Base-by-base conservation (phyloP, 2,113 vertebrate species). In the Muntiacus muntjak region DNA sequence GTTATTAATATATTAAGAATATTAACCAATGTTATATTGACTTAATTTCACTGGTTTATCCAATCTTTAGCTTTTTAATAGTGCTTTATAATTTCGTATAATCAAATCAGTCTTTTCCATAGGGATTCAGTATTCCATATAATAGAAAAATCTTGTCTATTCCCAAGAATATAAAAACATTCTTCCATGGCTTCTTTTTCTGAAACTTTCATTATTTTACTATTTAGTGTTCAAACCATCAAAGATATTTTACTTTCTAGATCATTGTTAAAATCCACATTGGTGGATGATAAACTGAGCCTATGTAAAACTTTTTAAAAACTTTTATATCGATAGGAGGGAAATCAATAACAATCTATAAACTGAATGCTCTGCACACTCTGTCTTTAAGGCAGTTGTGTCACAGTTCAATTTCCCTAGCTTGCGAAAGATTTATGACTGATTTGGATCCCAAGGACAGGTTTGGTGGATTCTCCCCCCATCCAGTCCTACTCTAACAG, bases 391-490 rank as follows among this genome's bases (percentile, higher is more conserved):
- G 96, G 90, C 6, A 87, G 43, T 3, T 71, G 15, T 76, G 14
- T 84, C 55, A 71, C 17, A 83, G 36, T 78, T 45, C 17, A 19
- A 23, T 62, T 50, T 84, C 40, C 52, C 28, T 54, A 57, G 13
- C 52, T 93, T 67, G 62, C 89, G 58, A 33, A 93, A 95, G 84
- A 92, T 88, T 57, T 54, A 79, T 95, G 81, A 94, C 82, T 71
- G 62, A 88, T 78, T 76, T 91, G 62, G 40, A 91, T 85, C 45
- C 30, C 47, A 90, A 55, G 57, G 83, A 91, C 43, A 91, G 45
- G 8, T 76, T 45, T 93, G 45, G 50, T 76, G 62, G 84, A 79
- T 86, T 97, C 40, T 58, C 1, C 17, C 28, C 7, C 33, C 4
- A 40, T 45, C 90, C 26, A 50, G 5, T 50, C 57, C 88, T n/a